A percentile compares a stretch with the other conserved stretches of the same genome.
Conservation (phyloP, 1,140 invertebrate genomes). For the Drosophila truncata region DNA sequence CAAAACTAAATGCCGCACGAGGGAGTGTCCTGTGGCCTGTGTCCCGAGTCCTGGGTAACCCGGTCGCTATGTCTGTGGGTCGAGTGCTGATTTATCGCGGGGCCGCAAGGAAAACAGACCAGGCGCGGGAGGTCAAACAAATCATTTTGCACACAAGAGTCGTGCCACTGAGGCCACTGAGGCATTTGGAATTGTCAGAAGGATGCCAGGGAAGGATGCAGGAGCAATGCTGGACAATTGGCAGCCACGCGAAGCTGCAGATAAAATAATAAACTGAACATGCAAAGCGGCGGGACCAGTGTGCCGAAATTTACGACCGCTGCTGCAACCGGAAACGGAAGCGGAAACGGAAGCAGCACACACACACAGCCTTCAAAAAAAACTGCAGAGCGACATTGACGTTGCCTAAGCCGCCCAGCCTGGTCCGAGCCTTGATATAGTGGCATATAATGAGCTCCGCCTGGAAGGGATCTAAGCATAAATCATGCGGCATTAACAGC, state of each 20-base stretch:
- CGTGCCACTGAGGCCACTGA: constrained; percentile 1
- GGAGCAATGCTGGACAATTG: constrained; percentile 40
- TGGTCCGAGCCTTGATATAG: constrained; percentile 32
- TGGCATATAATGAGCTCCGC: constrained; percentile 64
- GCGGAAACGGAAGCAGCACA: constrained; percentile 38
- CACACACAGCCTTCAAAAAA: constrained; percentile 35
- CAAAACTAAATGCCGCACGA: constrained; percentile 18
- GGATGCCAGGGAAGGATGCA: constrained; percentile 25
- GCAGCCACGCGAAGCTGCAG: constrained; percentile 39
- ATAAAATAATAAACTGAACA: constrained; percentile 63
- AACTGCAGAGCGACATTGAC: constrained; percentile 34
- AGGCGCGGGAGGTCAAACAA: constrained; percentile 50
- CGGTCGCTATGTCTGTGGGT: not conserved
- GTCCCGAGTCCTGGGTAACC: not conserved
- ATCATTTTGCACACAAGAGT: constrained; percentile 47
- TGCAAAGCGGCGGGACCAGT: constrained; percentile 49
- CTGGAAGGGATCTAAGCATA: constrained; percentile 40
- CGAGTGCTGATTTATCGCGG: constrained; percentile 59
- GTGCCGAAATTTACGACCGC: constrained; percentile 32
- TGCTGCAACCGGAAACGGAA: constrained; percentile 15
- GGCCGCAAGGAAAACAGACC: constrained; percentile 20
- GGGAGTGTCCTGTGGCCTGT: not conserved
- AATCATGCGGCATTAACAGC: constrained; percentile 78
- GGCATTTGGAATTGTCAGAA: constrained; percentile 27
- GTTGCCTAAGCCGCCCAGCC: constrained; percentile 8